These are phyloP conservation scores for Drosophila tani DNA, from an alignment of 1,140 invertebrate species.

Conservation along the genomic window DNA sequence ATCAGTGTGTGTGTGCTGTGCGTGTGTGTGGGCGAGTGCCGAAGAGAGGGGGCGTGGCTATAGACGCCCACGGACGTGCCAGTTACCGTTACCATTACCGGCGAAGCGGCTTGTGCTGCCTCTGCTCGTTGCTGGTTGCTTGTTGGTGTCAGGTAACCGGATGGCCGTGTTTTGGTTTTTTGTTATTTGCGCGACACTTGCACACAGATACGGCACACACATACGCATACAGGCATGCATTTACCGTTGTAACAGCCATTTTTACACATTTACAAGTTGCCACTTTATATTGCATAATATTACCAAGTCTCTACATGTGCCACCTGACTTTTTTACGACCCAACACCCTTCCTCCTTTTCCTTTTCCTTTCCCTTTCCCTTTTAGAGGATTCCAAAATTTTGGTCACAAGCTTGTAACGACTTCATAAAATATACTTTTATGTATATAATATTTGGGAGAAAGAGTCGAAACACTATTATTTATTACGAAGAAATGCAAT, in stretches of 20 bases:
- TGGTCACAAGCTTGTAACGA: not conserved
- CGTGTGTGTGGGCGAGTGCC: not conserved
- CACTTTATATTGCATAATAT: slow-evolving; percentile 64
- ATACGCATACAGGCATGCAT: slow-evolving; percentile 10
- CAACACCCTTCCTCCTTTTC: not conserved
- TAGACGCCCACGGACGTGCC: slow-evolving; percentile 31
- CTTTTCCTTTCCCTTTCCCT: not conserved
- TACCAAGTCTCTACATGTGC: slow-evolving; percentile 41
- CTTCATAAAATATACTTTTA: not conserved
- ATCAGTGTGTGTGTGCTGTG: slow-evolving; percentile 4
- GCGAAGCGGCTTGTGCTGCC: not conserved
- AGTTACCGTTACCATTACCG: slow-evolving; percentile 38
- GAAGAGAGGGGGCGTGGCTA: slow-evolving; percentile 17
- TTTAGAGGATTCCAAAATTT: not conserved
- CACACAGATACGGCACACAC: slow-evolving; percentile 16
- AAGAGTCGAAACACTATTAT: too few species aligned
- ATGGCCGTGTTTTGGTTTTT: slow-evolving; percentile 56
- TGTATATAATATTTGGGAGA: too few species aligned
- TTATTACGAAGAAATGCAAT: too few species aligned
- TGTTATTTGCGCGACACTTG: slow-evolving; percentile 61
- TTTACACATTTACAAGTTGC: slow-evolving; percentile 76
- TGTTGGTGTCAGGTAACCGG: slow-evolving; percentile 43
- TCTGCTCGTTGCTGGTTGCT: slow-evolving; percentile 5
- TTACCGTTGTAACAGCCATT: slow-evolving; percentile 45
- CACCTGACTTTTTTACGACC: slow-evolving; percentile 41